Evolutionary conservation across 2,888 invertebrate genomes (phyloP).

Genomic region (Andrena marginata): DNA sequence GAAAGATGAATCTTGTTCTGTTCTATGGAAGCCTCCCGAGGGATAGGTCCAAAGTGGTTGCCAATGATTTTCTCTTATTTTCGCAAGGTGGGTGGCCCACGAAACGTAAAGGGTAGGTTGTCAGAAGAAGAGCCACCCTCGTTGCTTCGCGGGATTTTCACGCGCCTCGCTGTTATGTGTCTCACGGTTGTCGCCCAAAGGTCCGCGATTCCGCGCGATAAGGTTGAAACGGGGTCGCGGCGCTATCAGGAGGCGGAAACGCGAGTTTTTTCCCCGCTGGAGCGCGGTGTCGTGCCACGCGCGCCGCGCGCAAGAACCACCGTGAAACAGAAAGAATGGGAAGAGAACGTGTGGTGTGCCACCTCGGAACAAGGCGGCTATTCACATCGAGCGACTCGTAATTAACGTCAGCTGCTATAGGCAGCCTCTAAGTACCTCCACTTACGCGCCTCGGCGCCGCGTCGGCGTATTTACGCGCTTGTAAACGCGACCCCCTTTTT

Average conservation of each 20-base stretch:
- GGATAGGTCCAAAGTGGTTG: too few species aligned
- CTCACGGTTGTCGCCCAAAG: conserved; percentile 31
- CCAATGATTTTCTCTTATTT: too few species aligned
- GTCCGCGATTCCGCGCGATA: conserved; percentile 49
- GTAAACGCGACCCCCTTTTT: conserved; percentile 33
- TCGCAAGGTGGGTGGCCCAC: too few species aligned
- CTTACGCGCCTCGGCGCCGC: conserved; percentile 77
- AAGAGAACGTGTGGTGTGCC: conserved; percentile 73
- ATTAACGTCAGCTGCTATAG: conserved; percentile 83
- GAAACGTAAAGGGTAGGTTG: too few species aligned
- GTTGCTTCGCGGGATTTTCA: neutral
- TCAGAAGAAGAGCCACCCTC: neutral
- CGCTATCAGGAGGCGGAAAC: conserved; percentile 53
- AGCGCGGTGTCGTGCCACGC: conserved; percentile 43
- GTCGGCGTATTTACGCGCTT: conserved; percentile 38
- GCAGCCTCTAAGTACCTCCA: conserved; percentile 75
- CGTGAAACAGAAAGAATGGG: conserved; percentile 58
- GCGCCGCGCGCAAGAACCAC: conserved; percentile 33
- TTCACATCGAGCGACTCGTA: conserved; percentile 80
- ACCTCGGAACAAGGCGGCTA: conserved; percentile 82
- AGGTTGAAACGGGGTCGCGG: conserved; percentile 71
- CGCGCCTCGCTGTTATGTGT: neutral
- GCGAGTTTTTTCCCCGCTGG: conserved; percentile 30
- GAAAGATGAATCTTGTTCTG: too few species aligned
- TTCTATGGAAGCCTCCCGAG: too few species aligned